Evolutionary conservation across 2,113 vertebrate species (phyloP), one percentile per base, ranked within the genome.

Genomic region (Xyliphius kryptos): DNA sequence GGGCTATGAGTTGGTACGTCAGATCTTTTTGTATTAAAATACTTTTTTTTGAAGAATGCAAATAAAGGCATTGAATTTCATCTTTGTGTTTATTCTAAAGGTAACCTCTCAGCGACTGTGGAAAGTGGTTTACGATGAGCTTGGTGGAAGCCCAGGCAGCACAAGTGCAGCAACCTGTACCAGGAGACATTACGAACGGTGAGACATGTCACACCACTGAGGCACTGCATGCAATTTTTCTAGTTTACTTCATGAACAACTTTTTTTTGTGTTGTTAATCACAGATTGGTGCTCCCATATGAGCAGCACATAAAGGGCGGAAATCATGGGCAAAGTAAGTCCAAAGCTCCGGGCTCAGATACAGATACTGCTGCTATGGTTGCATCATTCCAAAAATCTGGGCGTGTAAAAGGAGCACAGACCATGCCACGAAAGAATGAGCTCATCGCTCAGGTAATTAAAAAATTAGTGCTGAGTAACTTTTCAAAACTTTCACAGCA

Each of bases 141-240:
- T 90, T 63, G 88, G 88, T 7, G 88, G 88, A 40, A 88, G 88
- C 32, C 85, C 88, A 0, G 86, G 87, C 17, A 90, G 88, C 71
- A 90, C 88, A 64, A 90, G 88, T 2, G 88, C 88, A 1, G 88
- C 88, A 10, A 90, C 88, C 62, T 90, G 88, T 74, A 90, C 88
- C 71, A 70, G 88, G 59, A 80, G 85, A 73, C 88, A 90, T 82
- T 90, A 90, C 40, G 88, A 90, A 73, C 87, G 79, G 88, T 88
- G 41, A 69, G 66, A 32, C 26, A 6, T 6, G 26, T 32, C 26
- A 3, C 26, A 6, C 26, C 26, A 6, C 26, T 32, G 26, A 32
- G 4, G 26, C 26, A 32, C 26, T 32, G 26, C 4, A 32, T 32
- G 26, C 2, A 5, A 1, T 1, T 5, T 32, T 56, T 9, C 0